Evolutionary conservation across 64 coral and sea anemone species (phyloP), one percentile per base, ranked within the genome.

Genomic region (Pachyseris speciosa): DNA sequence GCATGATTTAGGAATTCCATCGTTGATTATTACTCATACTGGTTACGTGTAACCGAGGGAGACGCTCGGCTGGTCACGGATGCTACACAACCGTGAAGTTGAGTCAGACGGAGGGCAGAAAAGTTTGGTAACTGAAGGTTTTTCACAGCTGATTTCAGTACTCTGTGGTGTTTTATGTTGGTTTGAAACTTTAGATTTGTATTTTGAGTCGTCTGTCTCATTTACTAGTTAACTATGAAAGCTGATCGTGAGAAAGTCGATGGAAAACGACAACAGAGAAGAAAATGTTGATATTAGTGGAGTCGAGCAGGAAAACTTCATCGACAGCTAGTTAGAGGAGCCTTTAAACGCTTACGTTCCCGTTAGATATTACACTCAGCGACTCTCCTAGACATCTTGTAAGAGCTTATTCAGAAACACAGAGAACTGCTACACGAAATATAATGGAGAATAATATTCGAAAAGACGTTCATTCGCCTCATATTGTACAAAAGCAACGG

Each of bases 341-440:
- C n/a, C n/a, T n/a, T 88, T 93, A 37, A 87, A 65, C n/a, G 95
- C 80, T 2, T 66, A 74, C 34, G 85, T 96, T 5, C n/a, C 95
- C 95, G 5, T 78, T 96, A 9, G 95, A 96, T 86, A 94, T 96
- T 63, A 91, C 95, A 15, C 95, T 91, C 29, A 78, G 95, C 85
- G 95, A 96, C 47, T 89, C 93, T 81, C 75, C 95, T 37, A 77
- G 78, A 26, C 91, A 87, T 85, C 81, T 93, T 36, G 19, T 79
- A 4, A 90, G 95, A 58, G 30, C 78, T 43, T 71, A 69, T 31
- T 86, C 78, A 64, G 95, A 96, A 69, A 66, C 80, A 3, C 86
- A 90, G 60, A 84, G 69, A 16, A 39, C 63, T 11, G 11, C 48
- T 44, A 25, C 67, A 29, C 32, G 64, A 86, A 86, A 72, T 41